Percentiles rank a stretch among this genome's conserved stretches.
Evolutionary conservation across 2,113 vertebrate genomes (phyloP).

Genomic region (Peromyscus polionotus): DNA sequence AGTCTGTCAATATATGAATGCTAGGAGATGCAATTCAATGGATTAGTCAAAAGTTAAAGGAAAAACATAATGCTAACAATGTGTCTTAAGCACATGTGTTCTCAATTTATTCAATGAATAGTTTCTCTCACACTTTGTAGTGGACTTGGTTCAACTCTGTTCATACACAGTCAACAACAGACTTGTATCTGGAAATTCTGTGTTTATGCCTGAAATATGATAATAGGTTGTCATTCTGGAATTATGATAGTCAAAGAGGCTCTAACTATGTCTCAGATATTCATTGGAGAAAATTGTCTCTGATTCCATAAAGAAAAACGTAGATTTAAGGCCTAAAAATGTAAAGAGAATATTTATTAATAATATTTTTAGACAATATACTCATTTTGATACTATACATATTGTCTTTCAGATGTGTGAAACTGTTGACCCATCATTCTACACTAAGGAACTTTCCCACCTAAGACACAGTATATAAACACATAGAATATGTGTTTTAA

Average conservation of each 20-base stretch:
- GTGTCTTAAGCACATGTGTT: fast-evolving
- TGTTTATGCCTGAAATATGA: neutral
- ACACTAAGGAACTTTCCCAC: neutral
- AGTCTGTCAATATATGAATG: neutral
- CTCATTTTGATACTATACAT: neutral
- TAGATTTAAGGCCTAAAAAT: neutral
- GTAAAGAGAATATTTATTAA: neutral
- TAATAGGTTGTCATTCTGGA: neutral
- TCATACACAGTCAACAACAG: neutral
- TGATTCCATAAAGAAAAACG: neutral
- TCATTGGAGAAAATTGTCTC: neutral
- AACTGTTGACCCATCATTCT: neutral
- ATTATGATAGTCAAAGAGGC: fast-evolving
- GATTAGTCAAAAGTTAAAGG: neutral
- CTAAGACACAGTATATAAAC: neutral
- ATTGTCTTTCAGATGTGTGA: neutral
- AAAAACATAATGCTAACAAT: neutral
- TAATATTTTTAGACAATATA: neutral
- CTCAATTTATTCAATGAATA: neutral
- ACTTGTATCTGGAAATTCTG: neutral
- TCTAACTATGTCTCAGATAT: neutral
- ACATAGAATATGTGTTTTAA: neutral
- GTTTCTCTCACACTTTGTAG: neutral
- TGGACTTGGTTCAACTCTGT: neutral
- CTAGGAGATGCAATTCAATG: neutral